Evolutionary conservation across 1,140 invertebrate genomes (phyloP), one percentile per base, ranked within the genome.

Genomic region (Drosophila trapezifrons): DNA sequence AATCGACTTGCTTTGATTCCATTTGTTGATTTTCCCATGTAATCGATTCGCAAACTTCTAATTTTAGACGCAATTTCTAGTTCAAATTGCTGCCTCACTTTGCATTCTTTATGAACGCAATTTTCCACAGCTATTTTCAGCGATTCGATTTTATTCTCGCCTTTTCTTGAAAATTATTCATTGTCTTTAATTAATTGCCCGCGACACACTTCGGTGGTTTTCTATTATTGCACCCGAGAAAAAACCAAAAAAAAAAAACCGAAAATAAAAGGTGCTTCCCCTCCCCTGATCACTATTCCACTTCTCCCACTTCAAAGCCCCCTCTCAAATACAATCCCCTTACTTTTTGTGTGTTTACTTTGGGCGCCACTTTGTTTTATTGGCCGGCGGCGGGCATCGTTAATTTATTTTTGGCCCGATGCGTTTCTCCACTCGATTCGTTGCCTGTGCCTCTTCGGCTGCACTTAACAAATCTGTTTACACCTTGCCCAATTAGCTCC

Each of bases 381-480:
- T 76, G 82, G 62, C 43, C 43, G 37, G n/a, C 43, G 22, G 56
- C 27, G 57, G 65, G 49, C 52, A 65, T 62, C 12, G 29, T 64
- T 51, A 51, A 69, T 42, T 56, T 84, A 85, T 86, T 87, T 87
- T 79, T 73, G 75, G 67, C 47, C 66, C 47, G 8, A 75, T 76
- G 64, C 82, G 81, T 85, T 81, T 86, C 79, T 62, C 49, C 59
- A 52, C 51, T 73, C 76, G 58, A 89, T 86, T 87, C 87, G 83
- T 69, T 37, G 42, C n/a, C 46, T 27, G 42, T 64, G 59, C 57
- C 47, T 49, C 55, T 63, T 40, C 32, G 55, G 35, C 51, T 77
- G 73, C 73, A 74, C 74, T 80, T 58, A 73, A 86, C 83, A 71
- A 86, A 78, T 86, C 27, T 87, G 82, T 86, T 86, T 65, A 86